Percentiles rank a stretch among this genome's conserved stretches.
phyloP scores from a whole-genome alignment of 2,797 vertebrate genomes.

The Malurus leucopterus region DNA sequence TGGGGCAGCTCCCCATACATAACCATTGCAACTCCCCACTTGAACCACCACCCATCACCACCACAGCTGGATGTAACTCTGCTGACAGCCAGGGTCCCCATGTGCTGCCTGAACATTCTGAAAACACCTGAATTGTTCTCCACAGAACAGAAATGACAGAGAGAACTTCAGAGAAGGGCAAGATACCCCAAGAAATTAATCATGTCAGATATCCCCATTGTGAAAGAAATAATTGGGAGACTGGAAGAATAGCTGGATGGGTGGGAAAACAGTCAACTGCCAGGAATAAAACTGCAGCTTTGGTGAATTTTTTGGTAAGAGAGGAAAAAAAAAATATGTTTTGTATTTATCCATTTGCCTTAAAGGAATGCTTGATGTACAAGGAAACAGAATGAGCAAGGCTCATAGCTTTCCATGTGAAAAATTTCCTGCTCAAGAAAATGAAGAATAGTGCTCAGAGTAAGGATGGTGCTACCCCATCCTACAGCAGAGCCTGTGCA shows the following conservation, averaged over 20 bases:
- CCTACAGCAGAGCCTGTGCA: neutral
- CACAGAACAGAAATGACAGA: neutral
- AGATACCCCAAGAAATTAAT: neutral
- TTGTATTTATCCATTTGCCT: neutral
- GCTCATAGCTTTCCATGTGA: neutral
- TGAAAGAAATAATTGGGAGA: neutral
- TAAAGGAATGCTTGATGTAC: neutral
- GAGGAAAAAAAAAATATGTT: neutral
- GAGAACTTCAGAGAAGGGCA: neutral
- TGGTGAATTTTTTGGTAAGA: neutral
- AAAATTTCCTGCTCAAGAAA: neutral
- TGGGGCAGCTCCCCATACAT: neutral
- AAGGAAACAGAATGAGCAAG: neutral
- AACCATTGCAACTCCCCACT: neutral
- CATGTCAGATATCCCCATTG: neutral
- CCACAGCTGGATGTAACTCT: neutral
- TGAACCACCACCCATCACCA: neutral
- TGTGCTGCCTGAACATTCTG: neutral
- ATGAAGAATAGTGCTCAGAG: neutral
- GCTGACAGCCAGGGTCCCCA: neutral
- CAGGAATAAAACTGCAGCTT: neutral
- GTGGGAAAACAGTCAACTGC: neutral
- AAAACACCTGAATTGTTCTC: neutral
- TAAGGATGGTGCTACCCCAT: neutral
- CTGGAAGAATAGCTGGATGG: neutral